Conservation (phyloP, 1,140 invertebrate species). For the Pteromalus puparum region DNA sequence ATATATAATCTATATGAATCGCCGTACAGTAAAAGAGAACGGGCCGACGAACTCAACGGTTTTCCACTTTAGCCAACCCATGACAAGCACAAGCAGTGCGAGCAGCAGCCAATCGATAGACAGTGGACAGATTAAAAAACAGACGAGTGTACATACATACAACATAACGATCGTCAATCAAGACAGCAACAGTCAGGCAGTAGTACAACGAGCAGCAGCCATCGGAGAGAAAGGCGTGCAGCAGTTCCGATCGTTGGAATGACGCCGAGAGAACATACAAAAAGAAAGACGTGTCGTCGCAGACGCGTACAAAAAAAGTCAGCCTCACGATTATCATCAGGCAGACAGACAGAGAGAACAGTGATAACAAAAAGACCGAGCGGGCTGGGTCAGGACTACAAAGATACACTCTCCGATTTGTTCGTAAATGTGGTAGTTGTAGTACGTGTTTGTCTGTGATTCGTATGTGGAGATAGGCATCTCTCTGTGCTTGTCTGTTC, state of each 20-base stretch:
- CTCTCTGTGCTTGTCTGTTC: neutral
- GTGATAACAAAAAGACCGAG: neutral
- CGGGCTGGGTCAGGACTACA: neutral
- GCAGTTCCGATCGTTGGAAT: slow-evolving; percentile 10
- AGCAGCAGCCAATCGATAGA: neutral
- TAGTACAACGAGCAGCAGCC: neutral
- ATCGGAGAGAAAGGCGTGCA: neutral
- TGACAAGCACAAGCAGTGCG: neutral
- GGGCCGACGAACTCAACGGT: neutral
- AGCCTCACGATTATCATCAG: slow-evolving; percentile 14
- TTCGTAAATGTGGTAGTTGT: neutral
- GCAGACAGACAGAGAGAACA: slow-evolving; percentile 24
- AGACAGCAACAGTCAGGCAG: neutral
- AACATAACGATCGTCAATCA: slow-evolving; percentile 1
- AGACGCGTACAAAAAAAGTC: neutral
- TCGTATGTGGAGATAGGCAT: neutral
- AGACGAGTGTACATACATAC: neutral
- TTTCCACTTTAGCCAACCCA: neutral
- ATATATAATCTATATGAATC: neutral
- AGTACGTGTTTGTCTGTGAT: slow-evolving; percentile 1
- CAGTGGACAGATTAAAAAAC: neutral
- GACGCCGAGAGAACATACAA: slow-evolving; percentile 5
- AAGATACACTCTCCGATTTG: neutral
- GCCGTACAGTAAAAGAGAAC: neutral
- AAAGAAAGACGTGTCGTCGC: neutral